Evolutionary conservation across 2,888 invertebrate species (phyloP), one percentile per base, ranked within the genome.

Genomic region (Scaptomyza flava): DNA sequence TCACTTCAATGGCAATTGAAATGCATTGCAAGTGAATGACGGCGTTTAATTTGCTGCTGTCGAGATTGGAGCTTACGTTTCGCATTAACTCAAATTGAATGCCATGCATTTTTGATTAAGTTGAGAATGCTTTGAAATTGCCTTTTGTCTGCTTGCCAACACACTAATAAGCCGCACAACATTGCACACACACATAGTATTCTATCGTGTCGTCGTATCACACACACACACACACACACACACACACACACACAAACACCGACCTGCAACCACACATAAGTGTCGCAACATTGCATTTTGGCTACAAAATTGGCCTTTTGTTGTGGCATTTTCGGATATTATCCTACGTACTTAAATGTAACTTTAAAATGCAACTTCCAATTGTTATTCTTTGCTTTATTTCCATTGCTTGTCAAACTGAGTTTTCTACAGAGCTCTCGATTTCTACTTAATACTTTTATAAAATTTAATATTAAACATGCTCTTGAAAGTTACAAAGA

Each of bases 91-190:
- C 64, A 59, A 72, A 67, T 78, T 70, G 68, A 87, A 85, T 81
- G 71, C 69, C 58, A 57, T 72, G 73, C 69, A 72, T 79, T 81
- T 84, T 59, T 71, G 87, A 76, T 82, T 66, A 68, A 48, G 57
- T 76, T 67, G 45, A 52, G 64, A 48, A 33, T 31, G 52, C 54
- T 54, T 59, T 60, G 38, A 68, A 54, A 36, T 57, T 41, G 43
- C 27, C 45, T 42, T 58, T 53, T 65, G 50, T 41, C 64, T 17
- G 64, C 8, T 36, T 8, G 14, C 27, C 8, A 42, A 20, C 48
- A 34, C 17, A 41, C 17, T 53, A 66, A 54, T 48, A 60, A 63
- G 51, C 23, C 34, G 11, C 34, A 47, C 41, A 64, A 6, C 6
- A 0, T 34, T 36, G 17, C 8, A 36, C 20, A 12, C 34, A 31